Evolutionary conservation across 1,140 invertebrate species (phyloP).

Genomic region (Trachymyrmex septentrionalis): DNA sequence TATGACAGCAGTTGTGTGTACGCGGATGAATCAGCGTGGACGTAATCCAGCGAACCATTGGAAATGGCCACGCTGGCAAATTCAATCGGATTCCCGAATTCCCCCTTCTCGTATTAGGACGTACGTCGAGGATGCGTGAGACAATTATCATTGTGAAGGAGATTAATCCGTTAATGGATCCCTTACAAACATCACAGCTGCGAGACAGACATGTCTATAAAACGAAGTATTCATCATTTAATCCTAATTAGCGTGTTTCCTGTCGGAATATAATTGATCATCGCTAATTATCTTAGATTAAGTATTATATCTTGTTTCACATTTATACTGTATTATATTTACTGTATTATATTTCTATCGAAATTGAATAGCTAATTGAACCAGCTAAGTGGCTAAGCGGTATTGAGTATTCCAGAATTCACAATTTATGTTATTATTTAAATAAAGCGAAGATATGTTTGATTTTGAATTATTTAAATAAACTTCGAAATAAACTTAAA

Average conservation of each 20-base stretch:
- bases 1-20: conserved; percentile 69
- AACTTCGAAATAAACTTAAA: background rate
- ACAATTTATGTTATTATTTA: conserved; percentile 1
- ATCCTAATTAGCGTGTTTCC: conserved; percentile 36
- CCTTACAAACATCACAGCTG: conserved; percentile 54
- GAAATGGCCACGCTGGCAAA: conserved; percentile 68
- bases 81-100: conserved; percentile 35
- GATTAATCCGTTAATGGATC: conserved; percentile 57
- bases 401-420: background rate
- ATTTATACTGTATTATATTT: background rate
- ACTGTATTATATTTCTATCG: background rate
- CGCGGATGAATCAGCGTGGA: conserved; percentile 69
- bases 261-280: conserved; percentile 21
- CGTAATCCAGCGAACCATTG: conserved; percentile 65
- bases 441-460: background rate
- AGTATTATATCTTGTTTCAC: background rate
- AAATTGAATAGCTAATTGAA: background rate
- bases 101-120: conserved; percentile 12
- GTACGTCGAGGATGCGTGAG: conserved; percentile 12
- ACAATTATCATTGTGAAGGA: conserved; percentile 59
- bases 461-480: background rate
- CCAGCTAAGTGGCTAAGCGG: background rate
- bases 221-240: conserved; percentile 48
- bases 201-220: conserved; percentile 46
- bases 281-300: conserved; percentile 4